phyloP scores from a whole-genome alignment of 2,113 vertebrate species.

The Diadophis punctatus region DNA sequence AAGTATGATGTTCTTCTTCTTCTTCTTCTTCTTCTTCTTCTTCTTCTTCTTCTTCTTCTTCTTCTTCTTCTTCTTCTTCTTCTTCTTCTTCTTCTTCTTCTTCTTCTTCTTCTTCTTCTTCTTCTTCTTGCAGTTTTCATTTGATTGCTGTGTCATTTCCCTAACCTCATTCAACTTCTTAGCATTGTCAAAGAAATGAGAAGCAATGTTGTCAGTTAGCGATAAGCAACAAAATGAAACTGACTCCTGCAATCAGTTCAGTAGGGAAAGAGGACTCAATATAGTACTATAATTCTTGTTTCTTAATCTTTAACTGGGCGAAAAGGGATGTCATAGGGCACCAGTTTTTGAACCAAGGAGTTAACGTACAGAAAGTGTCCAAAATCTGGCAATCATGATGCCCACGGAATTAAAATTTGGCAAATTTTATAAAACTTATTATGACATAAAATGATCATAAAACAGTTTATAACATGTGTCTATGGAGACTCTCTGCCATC shows the following conservation, averaged over 20 bases:
- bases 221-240: background rate
- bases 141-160: background rate
- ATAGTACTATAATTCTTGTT: background rate
- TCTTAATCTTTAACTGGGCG: background rate
- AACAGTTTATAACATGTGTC: too few relatives aligned
- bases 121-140: conserved; percentile 1
- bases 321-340: background rate
- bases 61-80: too few relatives aligned
- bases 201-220: background rate
- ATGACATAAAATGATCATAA: too few relatives aligned
- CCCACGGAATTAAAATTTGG: background rate
- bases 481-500: too few relatives aligned
- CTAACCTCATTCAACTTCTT: background rate
- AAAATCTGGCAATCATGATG: background rate
- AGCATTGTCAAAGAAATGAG: background rate
- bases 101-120: too few relatives aligned
- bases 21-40: too few relatives aligned
- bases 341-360: background rate
- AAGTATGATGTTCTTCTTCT: background rate
- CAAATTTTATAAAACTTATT: background rate
- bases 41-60: too few relatives aligned
- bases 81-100: too few relatives aligned
- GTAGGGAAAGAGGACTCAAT: background rate
- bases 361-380: background rate
- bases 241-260: background rate